Evolutionary conservation across 2,888 invertebrate genomes (phyloP).

Genomic region (Aspidiotus destructor): DNA sequence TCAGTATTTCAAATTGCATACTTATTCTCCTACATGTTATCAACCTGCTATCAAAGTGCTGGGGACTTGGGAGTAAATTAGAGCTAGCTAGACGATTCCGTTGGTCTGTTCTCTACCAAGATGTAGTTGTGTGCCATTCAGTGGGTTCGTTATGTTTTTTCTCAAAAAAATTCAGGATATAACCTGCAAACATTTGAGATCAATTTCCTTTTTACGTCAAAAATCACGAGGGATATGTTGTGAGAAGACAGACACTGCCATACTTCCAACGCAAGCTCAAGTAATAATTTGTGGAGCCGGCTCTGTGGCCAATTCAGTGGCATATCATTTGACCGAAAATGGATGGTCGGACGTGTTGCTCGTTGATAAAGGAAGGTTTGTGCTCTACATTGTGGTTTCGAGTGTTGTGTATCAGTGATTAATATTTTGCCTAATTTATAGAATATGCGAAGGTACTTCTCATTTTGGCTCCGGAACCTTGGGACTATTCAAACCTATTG

Average conservation of each 20-base stretch:
- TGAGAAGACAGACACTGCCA: background rate
- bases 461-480: constrained; percentile 53
- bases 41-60: no score
- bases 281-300: constrained; percentile 58
- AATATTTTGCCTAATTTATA: constrained; percentile 6
- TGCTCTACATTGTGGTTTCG: constrained; percentile 25
- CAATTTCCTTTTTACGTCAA: background rate
- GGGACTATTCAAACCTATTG: constrained; percentile 51
- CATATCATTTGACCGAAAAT: constrained; percentile 58
- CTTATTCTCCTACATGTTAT: no score
- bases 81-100: no score
- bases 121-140: no score
- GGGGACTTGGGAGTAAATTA: no score
- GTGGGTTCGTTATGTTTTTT: no score
- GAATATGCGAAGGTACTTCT: constrained; percentile 48
- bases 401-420: background rate
- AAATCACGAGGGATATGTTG: constrained; percentile 15
- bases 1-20: no score
- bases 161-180: no score
- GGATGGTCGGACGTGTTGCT: constrained; percentile 62
- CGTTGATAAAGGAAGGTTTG: constrained; percentile 54
- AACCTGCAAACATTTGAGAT: background rate
- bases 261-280: constrained; percentile 45
- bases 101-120: no score
- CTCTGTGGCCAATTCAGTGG: constrained; percentile 63